Base-by-base conservation (phyloP, 1,140 invertebrate genomes). In the Brachionus rubens region DNA sequence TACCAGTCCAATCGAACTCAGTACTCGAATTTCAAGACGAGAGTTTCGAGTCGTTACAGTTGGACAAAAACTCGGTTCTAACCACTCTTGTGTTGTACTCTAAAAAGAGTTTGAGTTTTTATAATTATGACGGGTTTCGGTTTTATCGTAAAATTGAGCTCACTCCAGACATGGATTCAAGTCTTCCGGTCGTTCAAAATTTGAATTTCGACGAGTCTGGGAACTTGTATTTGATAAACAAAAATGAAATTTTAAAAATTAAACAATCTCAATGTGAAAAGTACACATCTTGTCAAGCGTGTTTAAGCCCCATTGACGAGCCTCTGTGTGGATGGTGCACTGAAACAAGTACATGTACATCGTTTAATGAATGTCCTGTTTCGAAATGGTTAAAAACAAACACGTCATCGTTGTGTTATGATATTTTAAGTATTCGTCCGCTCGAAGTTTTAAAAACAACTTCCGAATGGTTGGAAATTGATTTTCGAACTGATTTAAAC, bases 281-380 rank as follows among this genome's bases (percentile, higher is more conserved):
- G 0, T 41, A 50, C 21, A 2, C 9, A 2, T 40, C 21, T 5
- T 72, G 68, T 50, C 19, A 6, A 0, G 28, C 48, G 12, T 72
- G 68, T 56, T 33, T 56, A 46, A 46, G 9, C n/a, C n/a, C n/a
- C 14, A 21, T 54, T 33, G 52, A n/a, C 3, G 33, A 54, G 1
- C 46, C 46, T 1, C 50, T 36, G 30, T 72, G 68, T 41, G 68
- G 68, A 2, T 72, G 68, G 68, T 72, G 68, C 16, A 33, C 68
- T n/a, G 0, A 12, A 2, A 72, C 3, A n/a, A n/a, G n/a, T n/a
- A n/a, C n/a, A n/a, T n/a, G 68, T n/a, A 5, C 24, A 0, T 3
- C 28, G 1, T 12, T 14, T 0, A 19, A 3, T 0, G 4, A 72
- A 28, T 72, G 68, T 72, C 7, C 46, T 1, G 14, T 2, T 5